phyloP scores from a whole-genome alignment of 2,113 vertebrate genomes.

The Cephalopholis sonnerati region DNA sequence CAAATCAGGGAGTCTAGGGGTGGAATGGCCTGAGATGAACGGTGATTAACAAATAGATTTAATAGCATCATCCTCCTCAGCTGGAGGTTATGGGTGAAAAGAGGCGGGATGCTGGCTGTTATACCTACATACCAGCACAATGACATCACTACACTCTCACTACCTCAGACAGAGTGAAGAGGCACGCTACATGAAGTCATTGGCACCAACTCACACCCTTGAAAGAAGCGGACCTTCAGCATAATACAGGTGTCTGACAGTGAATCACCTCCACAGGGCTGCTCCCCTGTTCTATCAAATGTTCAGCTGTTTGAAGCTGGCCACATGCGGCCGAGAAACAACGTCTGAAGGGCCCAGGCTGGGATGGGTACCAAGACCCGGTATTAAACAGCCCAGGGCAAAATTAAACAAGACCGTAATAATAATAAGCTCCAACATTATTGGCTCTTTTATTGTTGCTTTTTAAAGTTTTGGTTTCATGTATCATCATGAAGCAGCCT shows the following conservation, averaged over 20 bases:
- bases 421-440: too few species aligned
- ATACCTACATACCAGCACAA: conserved; percentile 32
- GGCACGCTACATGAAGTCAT: conserved; percentile 39
- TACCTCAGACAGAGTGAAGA: conserved; percentile 14
- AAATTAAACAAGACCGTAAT: too few species aligned
- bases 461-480: too few species aligned
- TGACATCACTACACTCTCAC: conserved; percentile 25
- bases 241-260: background rate
- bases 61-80: conserved; percentile 24
- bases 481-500: too few species aligned
- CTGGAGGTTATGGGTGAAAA: conserved; percentile 16
- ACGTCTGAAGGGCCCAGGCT: too few species aligned
- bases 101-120: background rate
- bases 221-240: background rate
- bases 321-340: too few species aligned
- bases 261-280: background rate
- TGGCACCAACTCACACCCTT: background rate
- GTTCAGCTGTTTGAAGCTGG: background rate
- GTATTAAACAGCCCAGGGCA: too few species aligned
- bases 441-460: too few species aligned
- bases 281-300: background rate
- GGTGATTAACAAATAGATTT: conserved; percentile 29
- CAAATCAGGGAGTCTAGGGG: background rate
- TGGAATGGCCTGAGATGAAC: conserved; percentile 1
- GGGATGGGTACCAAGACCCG: too few species aligned